Percentiles rank a stretch among this genome's conserved stretches.
These are phyloP conservation scores for Argynnis bischoffii DNA, from an alignment of 2,888 invertebrate genomes.

Conservation along the genomic window DNA sequence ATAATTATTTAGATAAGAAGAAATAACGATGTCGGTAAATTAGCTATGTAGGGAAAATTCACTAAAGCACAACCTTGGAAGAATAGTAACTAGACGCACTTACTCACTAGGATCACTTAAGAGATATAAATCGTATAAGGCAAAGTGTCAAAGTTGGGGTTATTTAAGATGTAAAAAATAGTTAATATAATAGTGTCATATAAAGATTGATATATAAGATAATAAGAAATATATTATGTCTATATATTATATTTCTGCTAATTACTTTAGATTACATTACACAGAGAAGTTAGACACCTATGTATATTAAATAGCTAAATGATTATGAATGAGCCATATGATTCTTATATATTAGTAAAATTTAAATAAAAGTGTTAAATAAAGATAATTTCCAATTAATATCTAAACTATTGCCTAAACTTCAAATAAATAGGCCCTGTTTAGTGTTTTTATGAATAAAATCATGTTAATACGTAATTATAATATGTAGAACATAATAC, in stretches of 20 bases:
- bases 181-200: slow-evolving; percentile 14
- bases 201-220: slow-evolving; percentile 12
- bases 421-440: slow-evolving; percentile 6
- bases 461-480: slow-evolving; percentile 1
- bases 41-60: slow-evolving; percentile 62
- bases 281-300: slow-evolving; percentile 11
- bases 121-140: slow-evolving; percentile 76
- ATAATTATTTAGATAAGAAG: slow-evolving; percentile 46
- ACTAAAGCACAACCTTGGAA: slow-evolving; percentile 82
- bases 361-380: too few species aligned
- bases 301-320: slow-evolving; percentile 10
- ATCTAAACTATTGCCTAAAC: neutral
- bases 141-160: slow-evolving; percentile 80
- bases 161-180: slow-evolving; percentile 53
- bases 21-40: slow-evolving; percentile 47
- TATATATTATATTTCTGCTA: neutral
- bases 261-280: slow-evolving; percentile 11
- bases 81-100: slow-evolving; percentile 80
- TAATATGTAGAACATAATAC: slow-evolving; percentile 3
- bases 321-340: neutral
- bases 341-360: neutral
- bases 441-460: neutral
- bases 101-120: slow-evolving; percentile 74
- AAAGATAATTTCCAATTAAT: neutral
- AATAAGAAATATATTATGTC: slow-evolving; percentile 2